phyloP scores from a whole-genome alignment of 2,888 invertebrate species.

The Lasioglossum zephyrum region DNA sequence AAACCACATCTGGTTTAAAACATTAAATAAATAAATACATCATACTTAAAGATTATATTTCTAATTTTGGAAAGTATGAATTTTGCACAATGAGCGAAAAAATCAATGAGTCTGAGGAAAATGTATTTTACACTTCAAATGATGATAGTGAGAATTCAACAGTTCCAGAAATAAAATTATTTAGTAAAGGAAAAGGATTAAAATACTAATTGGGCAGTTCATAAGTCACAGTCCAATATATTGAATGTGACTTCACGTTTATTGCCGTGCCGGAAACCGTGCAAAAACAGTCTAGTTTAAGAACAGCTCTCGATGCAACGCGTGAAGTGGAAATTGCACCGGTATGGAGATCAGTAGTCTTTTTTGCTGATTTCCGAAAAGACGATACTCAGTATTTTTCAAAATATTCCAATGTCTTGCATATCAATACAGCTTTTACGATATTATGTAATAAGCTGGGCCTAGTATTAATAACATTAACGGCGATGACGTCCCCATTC shows the following conservation, averaged over 20 bases:
- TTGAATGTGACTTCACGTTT: not conserved
- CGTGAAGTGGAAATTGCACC: not conserved
- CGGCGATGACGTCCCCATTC: not conserved
- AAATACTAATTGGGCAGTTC: not conserved
- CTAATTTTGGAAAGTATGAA: not conserved
- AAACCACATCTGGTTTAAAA: no score
- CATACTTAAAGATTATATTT: no score
- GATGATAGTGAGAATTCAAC: not conserved
- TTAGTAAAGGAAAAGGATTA: not conserved
- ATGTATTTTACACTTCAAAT: not conserved
- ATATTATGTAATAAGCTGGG: not conserved
- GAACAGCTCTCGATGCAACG: not conserved
- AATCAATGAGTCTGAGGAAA: not conserved
- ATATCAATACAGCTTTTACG: not conserved
- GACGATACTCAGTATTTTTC: not conserved
- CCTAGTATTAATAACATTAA: not conserved
- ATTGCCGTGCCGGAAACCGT: constrained; percentile 12
- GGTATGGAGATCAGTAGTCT: not conserved
- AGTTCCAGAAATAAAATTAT: not conserved
- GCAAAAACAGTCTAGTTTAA: not conserved
- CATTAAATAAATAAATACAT: no score
- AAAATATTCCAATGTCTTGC: not conserved
- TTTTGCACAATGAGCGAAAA: not conserved
- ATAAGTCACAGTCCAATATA: not conserved
- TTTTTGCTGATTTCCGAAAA: not conserved